Evolutionary conservation across 2,113 vertebrate genomes (phyloP).

Genomic region (Bos taurus): DNA sequence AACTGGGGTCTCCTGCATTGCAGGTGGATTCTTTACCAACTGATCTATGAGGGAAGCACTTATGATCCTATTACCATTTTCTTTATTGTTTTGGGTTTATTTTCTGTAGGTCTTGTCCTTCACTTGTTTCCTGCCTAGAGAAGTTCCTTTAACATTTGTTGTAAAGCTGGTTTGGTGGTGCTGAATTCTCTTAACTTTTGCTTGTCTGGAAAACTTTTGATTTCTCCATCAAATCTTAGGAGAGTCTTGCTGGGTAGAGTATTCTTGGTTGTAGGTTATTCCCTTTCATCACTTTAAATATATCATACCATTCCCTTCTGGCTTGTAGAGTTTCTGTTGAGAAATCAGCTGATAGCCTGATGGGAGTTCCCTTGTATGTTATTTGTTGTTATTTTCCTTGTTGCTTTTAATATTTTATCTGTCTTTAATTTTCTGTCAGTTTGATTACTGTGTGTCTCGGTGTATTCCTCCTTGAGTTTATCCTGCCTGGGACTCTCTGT

Average conservation of each 20-base stretch:
- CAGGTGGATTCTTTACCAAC: background rate
- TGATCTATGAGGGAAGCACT: background rate
- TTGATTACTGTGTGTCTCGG: background rate
- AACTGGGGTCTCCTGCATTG: background rate
- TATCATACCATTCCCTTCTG: background rate
- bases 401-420: background rate
- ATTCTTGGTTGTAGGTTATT: background rate
- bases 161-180: background rate
- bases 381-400: background rate
- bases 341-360: background rate
- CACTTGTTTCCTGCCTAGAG: background rate
- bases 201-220: background rate
- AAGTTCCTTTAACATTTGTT: background rate
- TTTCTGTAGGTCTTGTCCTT: background rate
- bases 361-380: background rate
- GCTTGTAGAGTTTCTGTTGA: background rate
- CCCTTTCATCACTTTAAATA: background rate
- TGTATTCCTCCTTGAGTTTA: background rate
- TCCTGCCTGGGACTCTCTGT: background rate
- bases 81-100: background rate
- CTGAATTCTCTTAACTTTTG: background rate
- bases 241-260: background rate
- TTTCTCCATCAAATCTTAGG: background rate
- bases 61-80: background rate
- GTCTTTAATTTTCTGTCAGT: background rate